Evolutionary conservation across 2,797 vertebrate species (phyloP), one percentile per base, ranked within the genome.

Genomic region (Epinephelus malabaricus): DNA sequence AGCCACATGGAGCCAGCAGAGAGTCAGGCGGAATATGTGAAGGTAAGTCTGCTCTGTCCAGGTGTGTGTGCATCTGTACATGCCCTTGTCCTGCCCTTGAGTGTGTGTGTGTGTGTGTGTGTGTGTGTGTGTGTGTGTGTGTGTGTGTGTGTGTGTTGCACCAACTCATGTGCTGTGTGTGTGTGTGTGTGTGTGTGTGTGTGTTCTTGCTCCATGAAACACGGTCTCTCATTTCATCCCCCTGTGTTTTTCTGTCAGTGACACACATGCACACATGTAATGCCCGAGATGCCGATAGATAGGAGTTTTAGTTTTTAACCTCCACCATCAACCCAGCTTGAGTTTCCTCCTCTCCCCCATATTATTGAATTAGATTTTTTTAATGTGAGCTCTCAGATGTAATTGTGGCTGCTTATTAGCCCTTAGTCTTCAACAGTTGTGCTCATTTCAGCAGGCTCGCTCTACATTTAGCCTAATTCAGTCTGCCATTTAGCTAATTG

Each of bases 401-500:
- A 88, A 87, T 92, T 88, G 55, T 63, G 47, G 68, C 65, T 78
- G 47, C 89, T 89, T 86, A 87, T 84, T 73, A 69, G 72, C 65
- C 69, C 45, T 77, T 34, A 50, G 66, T 78, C 73, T 80, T 78
- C 67, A 58, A 72, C 78, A 70, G 75, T 84, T 79, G 27, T 51
- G 72, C 78, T 77, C 82, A 63, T 89, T 92, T 88, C 82, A 84
- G 85, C 82, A 73, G 79, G 54, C 73, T 86, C 83, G 64, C 79
- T 80, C 79, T 83, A 83, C 81, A 73, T 92, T 92, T 77, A 76
- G 76, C 61, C 76, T 88, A 82, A 92, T 93, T 89, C 82, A 75
- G 38, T 55, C 60, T 85, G 86, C 90, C 87, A 89, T 92, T 92
- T 87, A 81, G 74, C 65, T 92, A 89, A 92, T 93, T 90, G 53